A percentile compares a stretch with the other conserved stretches of the same genome.
Conservation (phyloP, 2,113 vertebrate genomes). For the zebrafish (Danio rerio) region GRCz12tu NC_133193.1:16753501-16754000, state of each 20-base stretch:
- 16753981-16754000: too few species aligned
- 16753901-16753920: too few species aligned
- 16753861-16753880: constrained; percentile 83
- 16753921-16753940: too few species aligned
- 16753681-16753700: not conserved
- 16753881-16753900: not conserved
- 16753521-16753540: constrained; percentile 73
- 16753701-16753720: constrained; percentile 84
- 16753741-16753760: constrained; percentile 94
- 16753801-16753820: constrained; percentile 93
- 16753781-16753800: constrained; percentile 96
- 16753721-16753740: constrained; percentile 96
- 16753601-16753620: constrained; percentile 93
- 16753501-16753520: constrained; percentile 33
- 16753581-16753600: constrained; percentile 91
- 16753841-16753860: constrained; percentile 93
- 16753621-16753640: not conserved
- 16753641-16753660: not conserved
- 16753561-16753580: constrained; percentile 96
- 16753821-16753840: constrained; percentile 91
- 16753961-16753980: too few species aligned
- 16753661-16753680: not conserved
- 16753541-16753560: constrained; percentile 96
- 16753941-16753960: too few species aligned
- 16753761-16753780: constrained; percentile 98